Evolutionary conservation across 2,113 vertebrate species (phyloP).

Genomic region (Perca schrenkii): DNA sequence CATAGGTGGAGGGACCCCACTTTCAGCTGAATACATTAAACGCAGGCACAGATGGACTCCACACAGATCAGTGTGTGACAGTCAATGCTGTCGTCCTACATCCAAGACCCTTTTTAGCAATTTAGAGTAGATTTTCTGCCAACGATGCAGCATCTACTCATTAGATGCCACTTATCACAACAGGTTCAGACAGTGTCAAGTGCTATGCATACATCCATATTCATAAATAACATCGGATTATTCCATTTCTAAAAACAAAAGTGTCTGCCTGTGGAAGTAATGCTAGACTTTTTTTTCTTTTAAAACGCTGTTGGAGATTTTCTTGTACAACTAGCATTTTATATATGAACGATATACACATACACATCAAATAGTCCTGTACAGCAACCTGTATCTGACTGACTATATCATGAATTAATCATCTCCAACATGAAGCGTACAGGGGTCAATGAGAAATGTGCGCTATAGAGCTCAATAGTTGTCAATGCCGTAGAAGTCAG

Average conservation of each 20-base stretch:
- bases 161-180: conserved; percentile 6
- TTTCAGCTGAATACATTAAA: conserved; percentile 44
- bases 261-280: neutral
- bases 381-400: conserved; percentile 6
- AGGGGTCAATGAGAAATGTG: neutral
- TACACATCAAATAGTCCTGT: conserved; percentile 6
- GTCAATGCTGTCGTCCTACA: conserved; percentile 16
- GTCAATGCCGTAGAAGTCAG: neutral
- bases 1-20: conserved; percentile 47
- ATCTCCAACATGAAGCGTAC: neutral
- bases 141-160: neutral
- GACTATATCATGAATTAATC: conserved; percentile 33
- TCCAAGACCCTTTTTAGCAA: conserved; percentile 6
- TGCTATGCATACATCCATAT: conserved; percentile 3
- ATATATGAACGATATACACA: neutral
- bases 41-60: conserved; percentile 40
- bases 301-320: neutral
- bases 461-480: neutral
- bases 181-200: neutral
- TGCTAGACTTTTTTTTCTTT: neutral
- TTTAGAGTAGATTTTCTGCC: neutral
- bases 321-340: neutral
- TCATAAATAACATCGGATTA: conserved; percentile 1
- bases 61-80: conserved; percentile 19
- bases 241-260: neutral